A percentile compares a stretch with the other conserved stretches of the same genome.
phyloP scores from a whole-genome alignment of 2,113 vertebrate genomes.

The Hoplias malabaricus region DNA sequence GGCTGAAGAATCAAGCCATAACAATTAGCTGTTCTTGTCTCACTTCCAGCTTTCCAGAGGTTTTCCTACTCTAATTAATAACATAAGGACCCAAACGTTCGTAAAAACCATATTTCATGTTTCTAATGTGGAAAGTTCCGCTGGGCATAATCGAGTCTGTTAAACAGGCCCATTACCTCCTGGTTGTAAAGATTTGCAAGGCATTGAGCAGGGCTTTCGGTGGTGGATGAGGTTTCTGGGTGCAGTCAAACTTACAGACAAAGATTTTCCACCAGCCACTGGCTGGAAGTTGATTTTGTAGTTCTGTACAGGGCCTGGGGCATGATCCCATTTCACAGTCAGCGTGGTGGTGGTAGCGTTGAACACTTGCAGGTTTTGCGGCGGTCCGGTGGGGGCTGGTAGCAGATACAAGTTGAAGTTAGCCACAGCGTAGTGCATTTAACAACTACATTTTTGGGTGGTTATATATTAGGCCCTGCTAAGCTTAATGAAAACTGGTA shows the following conservation, averaged over 20 bases:
- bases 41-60: constrained; percentile 38
- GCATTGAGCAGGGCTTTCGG: neutral
- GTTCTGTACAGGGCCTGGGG: constrained; percentile 83
- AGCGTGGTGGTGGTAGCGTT: constrained; percentile 87
- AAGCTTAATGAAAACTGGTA: constrained; percentile 22
- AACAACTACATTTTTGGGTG: neutral
- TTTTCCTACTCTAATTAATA: constrained; percentile 42
- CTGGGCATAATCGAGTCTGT: neutral
- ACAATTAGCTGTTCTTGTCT: constrained; percentile 13
- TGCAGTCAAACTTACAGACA: constrained; percentile 73
- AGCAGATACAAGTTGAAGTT: constrained; percentile 21
- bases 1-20: constrained; percentile 27
- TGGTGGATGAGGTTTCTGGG: neutral
- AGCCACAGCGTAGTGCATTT: neutral
- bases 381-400: constrained; percentile 81
- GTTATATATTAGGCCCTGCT: constrained; percentile 8
- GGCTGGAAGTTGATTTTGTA: constrained; percentile 84
- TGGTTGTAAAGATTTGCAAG: constrained; percentile 24
- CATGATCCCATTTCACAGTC: constrained; percentile 89
- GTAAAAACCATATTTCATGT: constrained; percentile 23
- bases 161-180: constrained; percentile 11
- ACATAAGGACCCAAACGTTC: constrained; percentile 24
- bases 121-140: constrained; percentile 34
- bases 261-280: constrained; percentile 72
- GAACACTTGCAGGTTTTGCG: constrained; percentile 87